Base-by-base conservation (phyloP, 2,888 invertebrate species). In the Philhelius pedissequus region DNA sequence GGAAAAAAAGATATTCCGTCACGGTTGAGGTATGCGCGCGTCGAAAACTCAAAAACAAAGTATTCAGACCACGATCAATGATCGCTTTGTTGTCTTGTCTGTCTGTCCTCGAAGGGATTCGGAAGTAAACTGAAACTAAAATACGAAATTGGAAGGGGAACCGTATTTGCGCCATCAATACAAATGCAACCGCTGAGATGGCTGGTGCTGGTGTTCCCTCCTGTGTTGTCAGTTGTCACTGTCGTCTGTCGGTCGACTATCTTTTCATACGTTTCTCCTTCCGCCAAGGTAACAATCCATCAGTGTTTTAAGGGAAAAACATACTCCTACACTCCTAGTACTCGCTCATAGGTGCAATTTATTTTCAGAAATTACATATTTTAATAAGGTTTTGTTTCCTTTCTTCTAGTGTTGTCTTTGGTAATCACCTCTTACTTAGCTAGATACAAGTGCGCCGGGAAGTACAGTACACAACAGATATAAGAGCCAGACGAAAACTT, bases 71-170 rank as follows among this genome's bases (percentile, higher is more conserved):
- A 38, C 68, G 38, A 54, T 18, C 45, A 82, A 73, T 56, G 54
- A 50, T 48, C 77, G 52, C 18, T 64, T 73, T 64, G 79, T 56
- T 38, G 48, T 15, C 35, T 48, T 48, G 48, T 54, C 56, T 32
- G 90, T 89, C 91, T 89, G 89, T 88, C 87, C 89, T 88, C 89
- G 87, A 89, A 89, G 89, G 89, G 89, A 89, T 88, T 87, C 89
- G 88, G 88, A 90, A 90, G 88, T 90, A 87, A 89, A 90, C 90
- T 90, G 88, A 91, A 83, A 60, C 76, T 50, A 18, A 45, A 70
- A n/a, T n/a, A n/a, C n/a, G n/a, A n/a, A 58, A 54, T 60, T 56
- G 35, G 43, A 74, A 43, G 74, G 71, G 78, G 43, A 74, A 79
- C 62, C 22, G 70, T 84, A 80, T 84, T 84, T 84, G 66, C 80